A percentile compares a stretch with the other conserved stretches of the same genome.
Conservation (phyloP, 35 echinoderm and acorn worm genomes). For the Nesometra sesokonis region DNA sequence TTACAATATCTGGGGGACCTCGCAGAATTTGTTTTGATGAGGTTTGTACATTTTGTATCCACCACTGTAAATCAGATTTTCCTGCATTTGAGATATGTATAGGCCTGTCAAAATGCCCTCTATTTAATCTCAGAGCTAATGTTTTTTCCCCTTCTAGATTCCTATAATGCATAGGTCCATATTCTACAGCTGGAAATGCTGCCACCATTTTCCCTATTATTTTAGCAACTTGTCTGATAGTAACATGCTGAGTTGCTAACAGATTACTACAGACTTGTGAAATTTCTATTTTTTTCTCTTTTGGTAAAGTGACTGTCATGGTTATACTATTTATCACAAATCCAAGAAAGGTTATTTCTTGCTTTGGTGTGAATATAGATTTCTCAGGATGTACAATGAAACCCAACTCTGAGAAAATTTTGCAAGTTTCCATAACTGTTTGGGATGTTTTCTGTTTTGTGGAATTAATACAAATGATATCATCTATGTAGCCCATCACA, state of each 20-base stretch:
- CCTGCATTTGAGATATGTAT: neutral
- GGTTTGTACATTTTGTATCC: neutral
- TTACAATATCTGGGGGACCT: neutral
- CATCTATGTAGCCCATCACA: neutral
- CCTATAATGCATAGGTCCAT: neutral
- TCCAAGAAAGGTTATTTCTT: neutral
- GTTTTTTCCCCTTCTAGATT: neutral
- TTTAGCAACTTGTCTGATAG: neutral
- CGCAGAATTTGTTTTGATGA: neutral
- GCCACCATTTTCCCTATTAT: slow-evolving; percentile 14
- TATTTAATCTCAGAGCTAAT: neutral
- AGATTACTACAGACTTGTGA: neutral
- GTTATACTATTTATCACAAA: neutral
- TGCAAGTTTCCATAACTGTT: neutral
- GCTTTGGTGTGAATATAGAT: neutral
- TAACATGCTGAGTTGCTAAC: neutral
- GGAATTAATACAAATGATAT: neutral
- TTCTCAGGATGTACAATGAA: neutral
- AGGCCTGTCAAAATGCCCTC: slow-evolving; percentile 7
- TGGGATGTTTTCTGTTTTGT: neutral
- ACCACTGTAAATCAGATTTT: slow-evolving; percentile 7
- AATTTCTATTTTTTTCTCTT: neutral
- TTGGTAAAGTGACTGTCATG: neutral
- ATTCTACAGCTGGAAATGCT: slow-evolving; percentile 7
- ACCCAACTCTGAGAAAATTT: neutral